These are phyloP conservation scores for Amphipoea lucens DNA, from an alignment of 2,888 invertebrate species.

Conservation along the genomic window DNA sequence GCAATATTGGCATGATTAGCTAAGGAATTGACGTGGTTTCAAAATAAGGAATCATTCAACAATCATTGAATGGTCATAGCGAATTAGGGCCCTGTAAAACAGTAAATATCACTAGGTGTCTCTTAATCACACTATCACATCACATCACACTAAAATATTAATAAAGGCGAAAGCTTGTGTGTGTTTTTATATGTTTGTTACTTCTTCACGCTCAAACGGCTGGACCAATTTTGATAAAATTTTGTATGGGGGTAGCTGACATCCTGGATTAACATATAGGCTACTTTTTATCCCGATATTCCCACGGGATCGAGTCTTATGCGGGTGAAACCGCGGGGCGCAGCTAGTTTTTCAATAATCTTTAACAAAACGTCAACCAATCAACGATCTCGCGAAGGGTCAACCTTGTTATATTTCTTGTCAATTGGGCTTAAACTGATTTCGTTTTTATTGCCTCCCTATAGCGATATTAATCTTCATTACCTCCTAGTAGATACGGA, in stretches of 20 bases:
- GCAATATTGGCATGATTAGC: too few relatives aligned
- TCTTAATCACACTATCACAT: neutral
- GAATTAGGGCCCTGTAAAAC: neutral
- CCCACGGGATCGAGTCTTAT: too few relatives aligned
- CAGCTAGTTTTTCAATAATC: neutral
- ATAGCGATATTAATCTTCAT: constrained; percentile 89
- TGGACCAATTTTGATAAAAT: too few relatives aligned
- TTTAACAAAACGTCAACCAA: constrained; percentile 22
- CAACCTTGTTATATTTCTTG: constrained; percentile 81
- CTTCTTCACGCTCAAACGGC: too few relatives aligned
- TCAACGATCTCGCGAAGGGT: constrained; percentile 64
- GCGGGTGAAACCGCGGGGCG: too few relatives aligned
- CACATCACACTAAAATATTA: too few relatives aligned
- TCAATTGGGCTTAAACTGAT: constrained; percentile 88
- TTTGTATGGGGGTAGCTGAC: too few relatives aligned
- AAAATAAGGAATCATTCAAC: neutral
- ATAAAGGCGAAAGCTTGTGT: too few relatives aligned
- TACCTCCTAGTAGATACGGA: constrained; percentile 84
- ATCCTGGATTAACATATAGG: too few relatives aligned
- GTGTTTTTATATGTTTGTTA: too few relatives aligned
- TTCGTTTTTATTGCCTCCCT: constrained; percentile 88
- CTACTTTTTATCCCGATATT: too few relatives aligned
- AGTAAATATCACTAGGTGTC: neutral
- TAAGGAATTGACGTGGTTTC: neutral
- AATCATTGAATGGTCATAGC: too few relatives aligned